Evolutionary conservation across 1,140 invertebrate genomes (phyloP).

Genomic region (Littorina saxatilis): DNA sequence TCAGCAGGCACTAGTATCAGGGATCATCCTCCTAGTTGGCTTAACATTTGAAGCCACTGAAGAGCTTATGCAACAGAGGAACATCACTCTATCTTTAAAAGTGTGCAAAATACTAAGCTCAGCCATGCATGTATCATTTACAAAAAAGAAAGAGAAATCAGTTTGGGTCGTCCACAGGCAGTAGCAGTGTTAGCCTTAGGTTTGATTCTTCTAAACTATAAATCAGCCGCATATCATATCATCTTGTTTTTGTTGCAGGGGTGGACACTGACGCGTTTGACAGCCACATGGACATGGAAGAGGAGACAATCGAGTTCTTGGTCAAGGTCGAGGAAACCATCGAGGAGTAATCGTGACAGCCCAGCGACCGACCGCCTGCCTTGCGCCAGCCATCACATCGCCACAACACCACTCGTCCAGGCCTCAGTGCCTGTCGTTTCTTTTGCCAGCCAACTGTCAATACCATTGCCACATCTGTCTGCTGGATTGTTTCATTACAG

Average conservation of each 20-base stretch:
- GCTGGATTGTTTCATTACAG: neutral
- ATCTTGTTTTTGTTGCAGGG: constrained; percentile 80
- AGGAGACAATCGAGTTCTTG: constrained; percentile 98
- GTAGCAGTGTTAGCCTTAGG: too few species aligned
- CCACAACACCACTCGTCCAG: neutral
- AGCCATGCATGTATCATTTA: too few species aligned
- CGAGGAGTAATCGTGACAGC: constrained; percentile 76
- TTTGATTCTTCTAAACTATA: too few species aligned
- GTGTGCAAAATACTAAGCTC: too few species aligned
- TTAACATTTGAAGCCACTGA: too few species aligned
- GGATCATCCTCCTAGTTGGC: too few species aligned
- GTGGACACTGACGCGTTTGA: constrained; percentile 94
- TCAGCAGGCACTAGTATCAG: too few species aligned
- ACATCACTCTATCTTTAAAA: too few species aligned
- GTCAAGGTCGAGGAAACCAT: constrained; percentile 95
- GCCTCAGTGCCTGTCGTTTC: neutral
- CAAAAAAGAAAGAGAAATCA: too few species aligned
- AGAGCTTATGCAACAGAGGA: too few species aligned
- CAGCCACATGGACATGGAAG: constrained; percentile 90
- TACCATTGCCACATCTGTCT: neutral
- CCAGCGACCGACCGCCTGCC: neutral
- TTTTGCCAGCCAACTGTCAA: constrained; percentile 6
- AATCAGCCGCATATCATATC: too few species aligned
- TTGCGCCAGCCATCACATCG: constrained; percentile 15
- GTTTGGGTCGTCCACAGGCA: too few species aligned